phyloP scores from a whole-genome alignment of 2,797 vertebrate genomes.

The Sardinella longiceps region DNA sequence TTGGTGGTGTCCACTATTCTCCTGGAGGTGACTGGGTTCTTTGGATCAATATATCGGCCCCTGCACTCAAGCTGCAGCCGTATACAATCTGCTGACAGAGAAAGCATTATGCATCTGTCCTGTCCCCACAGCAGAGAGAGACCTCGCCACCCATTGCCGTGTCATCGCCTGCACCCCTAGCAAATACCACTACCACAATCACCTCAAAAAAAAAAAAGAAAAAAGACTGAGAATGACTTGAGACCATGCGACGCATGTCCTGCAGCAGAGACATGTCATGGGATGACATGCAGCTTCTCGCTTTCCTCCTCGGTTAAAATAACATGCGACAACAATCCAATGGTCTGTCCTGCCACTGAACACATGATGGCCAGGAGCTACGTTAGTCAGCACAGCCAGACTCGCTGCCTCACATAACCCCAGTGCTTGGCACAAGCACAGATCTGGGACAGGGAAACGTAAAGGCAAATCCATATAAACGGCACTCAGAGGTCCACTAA shows the following conservation, averaged over 20 bases:
- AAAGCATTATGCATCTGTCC: constrained; percentile 59
- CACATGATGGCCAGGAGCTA: neutral
- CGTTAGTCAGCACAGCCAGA: neutral
- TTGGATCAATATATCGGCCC: constrained; percentile 67
- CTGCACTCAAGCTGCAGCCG: constrained; percentile 60
- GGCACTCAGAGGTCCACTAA: neutral
- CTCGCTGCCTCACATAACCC: neutral
- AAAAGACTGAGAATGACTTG: too few species aligned
- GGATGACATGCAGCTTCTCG: neutral
- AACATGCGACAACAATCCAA: neutral
- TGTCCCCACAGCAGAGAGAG: constrained; percentile 62
- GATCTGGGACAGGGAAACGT: neutral
- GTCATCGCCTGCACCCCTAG: constrained; percentile 36
- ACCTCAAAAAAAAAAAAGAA: neutral
- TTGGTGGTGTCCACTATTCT: neutral
- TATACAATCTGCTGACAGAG: constrained; percentile 69
- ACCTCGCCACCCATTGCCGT: constrained; percentile 40
- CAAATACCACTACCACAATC: constrained; percentile 10
- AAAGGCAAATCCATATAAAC: neutral
- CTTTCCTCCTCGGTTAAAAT: neutral
- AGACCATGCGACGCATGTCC: neutral
- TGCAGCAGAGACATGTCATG: neutral
- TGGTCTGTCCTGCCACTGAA: neutral
- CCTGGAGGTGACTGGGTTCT: constrained; percentile 43
- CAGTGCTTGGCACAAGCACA: neutral